These are phyloP conservation scores for Pitta sordida DNA, from an alignment of 2,113 vertebrate genomes.

Conservation along the genomic window DNA sequence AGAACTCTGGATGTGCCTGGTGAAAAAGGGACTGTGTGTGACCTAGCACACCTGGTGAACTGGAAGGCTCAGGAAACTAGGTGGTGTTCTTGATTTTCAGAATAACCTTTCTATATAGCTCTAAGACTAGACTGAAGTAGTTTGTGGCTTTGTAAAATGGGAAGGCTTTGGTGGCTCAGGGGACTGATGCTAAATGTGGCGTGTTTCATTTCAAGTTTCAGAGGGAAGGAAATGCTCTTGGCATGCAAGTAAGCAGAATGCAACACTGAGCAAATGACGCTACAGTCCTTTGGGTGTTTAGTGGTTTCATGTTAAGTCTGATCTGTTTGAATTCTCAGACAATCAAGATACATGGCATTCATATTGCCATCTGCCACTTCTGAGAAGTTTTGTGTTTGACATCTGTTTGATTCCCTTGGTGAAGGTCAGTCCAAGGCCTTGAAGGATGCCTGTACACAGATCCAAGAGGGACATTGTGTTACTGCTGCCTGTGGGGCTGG, in stretches of 20 bases:
- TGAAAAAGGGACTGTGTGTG: not conserved
- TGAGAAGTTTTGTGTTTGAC: not conserved
- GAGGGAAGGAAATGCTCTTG: not conserved
- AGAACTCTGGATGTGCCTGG: not conserved
- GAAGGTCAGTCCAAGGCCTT: not conserved
- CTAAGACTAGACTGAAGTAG: not conserved
- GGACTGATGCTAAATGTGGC: not conserved
- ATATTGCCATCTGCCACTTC: not conserved
- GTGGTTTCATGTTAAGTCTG: not conserved
- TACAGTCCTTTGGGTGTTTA: not conserved
- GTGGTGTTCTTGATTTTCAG: not conserved
- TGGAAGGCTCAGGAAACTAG: not conserved
- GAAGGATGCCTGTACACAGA: not conserved
- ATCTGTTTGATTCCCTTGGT: not conserved
- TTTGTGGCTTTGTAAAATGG: not conserved
- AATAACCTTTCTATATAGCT: not conserved
- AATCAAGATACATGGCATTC: not conserved
- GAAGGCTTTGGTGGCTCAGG: not conserved
- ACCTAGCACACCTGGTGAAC: not conserved
- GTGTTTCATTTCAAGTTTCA: not conserved
- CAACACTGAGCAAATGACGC: not conserved
- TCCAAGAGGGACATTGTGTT: accelerated
- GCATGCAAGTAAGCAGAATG: not conserved
- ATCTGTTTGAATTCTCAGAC: not conserved
- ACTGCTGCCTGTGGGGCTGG: not conserved